Evolutionary conservation across 2,113 vertebrate genomes (phyloP).

Genomic region (Mesitornis unicolor): DNA sequence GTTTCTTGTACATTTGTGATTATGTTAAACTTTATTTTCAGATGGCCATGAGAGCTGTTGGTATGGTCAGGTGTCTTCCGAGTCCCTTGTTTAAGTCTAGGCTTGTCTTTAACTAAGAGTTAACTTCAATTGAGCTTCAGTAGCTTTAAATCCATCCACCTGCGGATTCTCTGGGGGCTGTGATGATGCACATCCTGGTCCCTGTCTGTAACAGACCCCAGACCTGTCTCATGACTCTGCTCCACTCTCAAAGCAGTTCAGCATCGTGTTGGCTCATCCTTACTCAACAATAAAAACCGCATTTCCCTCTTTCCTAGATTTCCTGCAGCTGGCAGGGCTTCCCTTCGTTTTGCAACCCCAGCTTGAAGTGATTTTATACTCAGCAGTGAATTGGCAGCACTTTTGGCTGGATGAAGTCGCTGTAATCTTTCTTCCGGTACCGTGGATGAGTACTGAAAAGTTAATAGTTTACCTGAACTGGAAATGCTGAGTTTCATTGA

Average conservation of each 20-base stretch:
- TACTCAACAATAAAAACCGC: neutral
- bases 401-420: neutral
- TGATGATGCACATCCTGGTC: neutral
- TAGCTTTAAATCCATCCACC: neutral
- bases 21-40: neutral
- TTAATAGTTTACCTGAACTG: neutral
- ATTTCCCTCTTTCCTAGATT: conserved; percentile 37
- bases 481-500: neutral
- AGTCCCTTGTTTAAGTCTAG: neutral
- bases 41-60: neutral
- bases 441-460: neutral
- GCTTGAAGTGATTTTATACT: conserved; percentile 39
- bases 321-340: neutral
- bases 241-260: neutral
- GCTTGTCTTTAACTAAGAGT: neutral
- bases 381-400: neutral
- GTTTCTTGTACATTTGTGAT: neutral
- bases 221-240: neutral
- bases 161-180: neutral
- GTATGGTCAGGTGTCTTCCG: neutral
- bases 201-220: neutral
- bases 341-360: neutral
- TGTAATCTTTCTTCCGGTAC: conserved; percentile 7
- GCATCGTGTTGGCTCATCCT: neutral
- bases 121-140: neutral